A percentile compares a stretch with the other conserved stretches of the same genome.
Evolutionary conservation across 2,797 vertebrate species (phyloP).

Genomic region (Lates japonicus): DNA sequence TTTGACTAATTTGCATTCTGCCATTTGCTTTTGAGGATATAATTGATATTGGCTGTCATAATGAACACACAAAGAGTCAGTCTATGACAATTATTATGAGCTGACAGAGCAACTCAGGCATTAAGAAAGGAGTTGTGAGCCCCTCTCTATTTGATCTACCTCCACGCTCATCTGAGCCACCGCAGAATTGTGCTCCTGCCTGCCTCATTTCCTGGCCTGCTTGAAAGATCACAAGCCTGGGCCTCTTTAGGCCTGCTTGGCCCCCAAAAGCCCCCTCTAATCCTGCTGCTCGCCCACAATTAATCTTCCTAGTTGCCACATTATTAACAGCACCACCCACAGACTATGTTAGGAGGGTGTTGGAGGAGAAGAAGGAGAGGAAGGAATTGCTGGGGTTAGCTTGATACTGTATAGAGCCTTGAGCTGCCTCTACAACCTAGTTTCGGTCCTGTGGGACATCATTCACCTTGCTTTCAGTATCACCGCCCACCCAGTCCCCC

Average conservation of each 20-base stretch:
- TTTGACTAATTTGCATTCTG: constrained; percentile 18
- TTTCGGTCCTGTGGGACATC: constrained; percentile 81
- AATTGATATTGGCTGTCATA: constrained; percentile 34
- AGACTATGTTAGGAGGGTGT: constrained; percentile 87
- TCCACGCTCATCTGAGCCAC: constrained; percentile 45
- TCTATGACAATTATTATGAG: constrained; percentile 32
- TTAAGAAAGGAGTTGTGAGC: constrained; percentile 41
- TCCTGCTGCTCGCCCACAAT: constrained; percentile 95
- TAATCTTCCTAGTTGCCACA: constrained; percentile 97
- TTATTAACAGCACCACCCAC: constrained; percentile 98
- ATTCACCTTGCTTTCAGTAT: constrained; percentile 92
- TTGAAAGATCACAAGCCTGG: constrained; percentile 97
- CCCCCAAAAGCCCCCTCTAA: constrained; percentile 91
- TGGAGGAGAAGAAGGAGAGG: constrained; percentile 58
- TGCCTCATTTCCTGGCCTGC: constrained; percentile 95
- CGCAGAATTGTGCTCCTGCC: constrained; percentile 78
- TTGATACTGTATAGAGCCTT: constrained; percentile 43
- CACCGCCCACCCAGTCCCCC: constrained; percentile 84
- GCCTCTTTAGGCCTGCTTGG: constrained; percentile 90
- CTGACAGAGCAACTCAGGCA: constrained; percentile 43
- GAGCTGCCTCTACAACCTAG: constrained; percentile 69
- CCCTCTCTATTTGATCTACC: constrained; percentile 57
- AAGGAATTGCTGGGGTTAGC: constrained; percentile 38
- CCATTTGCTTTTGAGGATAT: constrained; percentile 10
- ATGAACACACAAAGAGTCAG: constrained; percentile 16